Base-by-base conservation (phyloP, 2,113 vertebrate species). In the Python bivittatus region DNA sequence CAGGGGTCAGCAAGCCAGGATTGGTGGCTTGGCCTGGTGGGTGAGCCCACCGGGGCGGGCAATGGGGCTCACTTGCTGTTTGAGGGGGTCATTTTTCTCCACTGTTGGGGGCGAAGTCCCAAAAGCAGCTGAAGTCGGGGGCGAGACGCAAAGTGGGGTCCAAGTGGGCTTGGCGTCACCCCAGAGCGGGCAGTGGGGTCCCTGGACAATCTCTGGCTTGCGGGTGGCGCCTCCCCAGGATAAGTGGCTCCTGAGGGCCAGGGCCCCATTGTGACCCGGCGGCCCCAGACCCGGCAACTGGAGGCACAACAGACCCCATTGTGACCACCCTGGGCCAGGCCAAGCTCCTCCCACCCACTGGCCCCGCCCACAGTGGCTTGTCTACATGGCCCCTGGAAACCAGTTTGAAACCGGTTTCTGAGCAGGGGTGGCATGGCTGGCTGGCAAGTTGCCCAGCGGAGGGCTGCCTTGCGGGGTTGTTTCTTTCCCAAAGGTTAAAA, bases 31-130 rank as follows among this genome's bases (percentile, higher is more conserved):
- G 27, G 84, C 44, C 11, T 29, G 48, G 5, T 0, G 25, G 48
- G 23, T 6, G 27, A 52, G 23, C 1, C 84, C 38, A 33, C 2
- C 22, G 15, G 15, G 17, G 38, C 17, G 2, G 68, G 15, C 68
- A 79, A 15, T 0, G 2, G 38, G 68, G 68, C 88, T 27, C 94
- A 97, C 97, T 96, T 95, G 91, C 25, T 94, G 38, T 88, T 94
- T 8, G 90, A 95, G 54, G 97, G 97, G 84, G 97, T 86, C 97
- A 97, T 97, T 93, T 42, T 93, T 97, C 95, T 91, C 92, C 87
- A 90, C 92, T 95, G 83, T 85, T 58, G 95, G 92, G 95, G 13
- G 90, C 68, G 92, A 87, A 94, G 93, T 95, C 95, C 92, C 96
- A 96, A 56, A 94, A 94, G 94, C 94, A 96, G 84, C 94, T 92